A percentile compares a stretch with the other conserved stretches of the same genome.
Conservation (phyloP, 2,113 vertebrate species). For the Labeo rohita region DNA sequence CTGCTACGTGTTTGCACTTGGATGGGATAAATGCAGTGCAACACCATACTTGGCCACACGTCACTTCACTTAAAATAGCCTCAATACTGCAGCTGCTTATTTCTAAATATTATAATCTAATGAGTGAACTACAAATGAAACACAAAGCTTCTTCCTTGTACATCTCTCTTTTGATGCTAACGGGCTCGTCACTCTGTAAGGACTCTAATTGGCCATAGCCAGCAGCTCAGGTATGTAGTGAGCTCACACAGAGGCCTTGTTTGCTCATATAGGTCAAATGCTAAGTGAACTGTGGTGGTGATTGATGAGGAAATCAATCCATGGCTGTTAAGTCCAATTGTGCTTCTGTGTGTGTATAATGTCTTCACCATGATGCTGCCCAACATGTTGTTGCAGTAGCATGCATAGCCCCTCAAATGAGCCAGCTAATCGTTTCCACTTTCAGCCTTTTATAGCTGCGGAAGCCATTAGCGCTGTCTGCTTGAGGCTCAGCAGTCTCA, state of each 20-base stretch:
- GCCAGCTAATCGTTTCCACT: constrained; percentile 74
- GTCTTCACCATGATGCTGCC: constrained; percentile 11
- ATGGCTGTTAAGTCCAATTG: constrained; percentile 45
- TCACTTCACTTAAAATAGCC: not conserved
- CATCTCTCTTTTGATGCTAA: constrained; percentile 36
- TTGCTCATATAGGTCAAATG: constrained; percentile 71
- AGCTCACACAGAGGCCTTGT: constrained; percentile 68
- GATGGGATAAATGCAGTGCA: no score
- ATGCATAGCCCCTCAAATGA: constrained; percentile 58
- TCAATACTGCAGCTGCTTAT: not conserved
- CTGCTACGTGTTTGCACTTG: no score
- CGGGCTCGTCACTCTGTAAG: constrained; percentile 14
- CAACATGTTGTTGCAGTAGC: constrained; percentile 39
- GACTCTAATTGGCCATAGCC: not conserved
- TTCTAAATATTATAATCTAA: not conserved
- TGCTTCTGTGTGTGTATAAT: constrained; percentile 13
- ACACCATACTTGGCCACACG: no score
- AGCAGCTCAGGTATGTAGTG: constrained; percentile 56
- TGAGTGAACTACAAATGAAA: constrained; percentile 9
- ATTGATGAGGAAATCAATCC: constrained; percentile 58
- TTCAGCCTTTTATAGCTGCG: constrained; percentile 71
- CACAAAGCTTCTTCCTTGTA: constrained; percentile 29
- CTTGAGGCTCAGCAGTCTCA: constrained; percentile 65
- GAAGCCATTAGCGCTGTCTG: constrained; percentile 70
- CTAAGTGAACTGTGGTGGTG: constrained; percentile 63